These are phyloP conservation scores for Thryonomys swinderianus DNA, from an alignment of 2,113 vertebrate genomes.

Conservation along the genomic window DNA sequence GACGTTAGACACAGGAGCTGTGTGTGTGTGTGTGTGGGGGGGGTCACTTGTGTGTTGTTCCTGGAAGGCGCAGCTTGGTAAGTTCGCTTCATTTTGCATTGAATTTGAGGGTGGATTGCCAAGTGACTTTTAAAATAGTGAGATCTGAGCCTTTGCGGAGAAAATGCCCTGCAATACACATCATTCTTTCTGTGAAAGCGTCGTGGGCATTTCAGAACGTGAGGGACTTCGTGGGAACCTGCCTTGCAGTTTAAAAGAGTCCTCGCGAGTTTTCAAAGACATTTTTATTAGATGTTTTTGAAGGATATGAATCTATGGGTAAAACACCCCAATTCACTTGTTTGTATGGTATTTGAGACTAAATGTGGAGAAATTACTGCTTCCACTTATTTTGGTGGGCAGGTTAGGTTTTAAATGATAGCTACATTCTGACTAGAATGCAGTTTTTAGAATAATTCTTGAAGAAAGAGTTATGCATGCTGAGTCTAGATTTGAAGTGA, in stretches of 20 bases:
- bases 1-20: constrained; percentile 33
- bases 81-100: constrained; percentile 59
- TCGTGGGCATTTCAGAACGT: neutral
- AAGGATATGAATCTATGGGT: neutral
- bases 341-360: neutral
- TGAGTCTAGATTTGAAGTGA: constrained; percentile 29
- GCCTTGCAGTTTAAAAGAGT: neutral
- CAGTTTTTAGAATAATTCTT: constrained; percentile 6
- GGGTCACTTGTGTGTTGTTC: constrained; percentile 64
- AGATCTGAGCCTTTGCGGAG: constrained; percentile 9
- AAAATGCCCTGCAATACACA: constrained; percentile 54
- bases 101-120: constrained; percentile 66
- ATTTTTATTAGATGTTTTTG: constrained; percentile 36
- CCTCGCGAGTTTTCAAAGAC: constrained; percentile 11
- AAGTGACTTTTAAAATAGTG: constrained; percentile 35
- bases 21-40: too few species aligned
- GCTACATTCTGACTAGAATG: neutral
- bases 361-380: neutral
- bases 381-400: constrained; percentile 9
- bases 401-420: constrained; percentile 1
- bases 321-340: neutral
- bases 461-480: neutral
- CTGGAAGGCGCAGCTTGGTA: constrained; percentile 70
- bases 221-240: neutral
- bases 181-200: neutral